These are phyloP conservation scores for Ashinkailepas kermadecensis DNA, from an alignment of 2,888 invertebrate species.

Conservation along the genomic window DNA sequence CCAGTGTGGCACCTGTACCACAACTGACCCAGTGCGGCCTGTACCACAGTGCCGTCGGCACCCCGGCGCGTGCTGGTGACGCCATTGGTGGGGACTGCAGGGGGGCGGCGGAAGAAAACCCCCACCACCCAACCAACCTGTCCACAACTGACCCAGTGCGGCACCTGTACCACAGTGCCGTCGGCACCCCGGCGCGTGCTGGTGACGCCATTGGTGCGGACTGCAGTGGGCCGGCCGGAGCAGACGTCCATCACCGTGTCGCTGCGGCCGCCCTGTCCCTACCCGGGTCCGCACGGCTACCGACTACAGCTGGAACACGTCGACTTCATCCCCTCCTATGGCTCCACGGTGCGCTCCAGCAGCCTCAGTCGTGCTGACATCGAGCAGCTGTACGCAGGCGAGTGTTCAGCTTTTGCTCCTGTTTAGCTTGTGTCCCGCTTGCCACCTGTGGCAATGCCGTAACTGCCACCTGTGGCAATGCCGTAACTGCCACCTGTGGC, in stretches of 20 bases:
- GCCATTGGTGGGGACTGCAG: neutral
- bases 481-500: no score
- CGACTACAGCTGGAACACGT: neutral
- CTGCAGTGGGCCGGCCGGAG: neutral
- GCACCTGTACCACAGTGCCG: neutral
- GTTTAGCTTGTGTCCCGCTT: no score
- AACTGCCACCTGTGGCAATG: no score
- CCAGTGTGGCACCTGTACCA: no score
- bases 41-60: neutral
- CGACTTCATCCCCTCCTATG: neutral
- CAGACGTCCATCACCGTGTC: neutral
- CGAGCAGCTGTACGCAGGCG: neutral
- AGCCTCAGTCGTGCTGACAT: neutral
- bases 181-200: neutral
- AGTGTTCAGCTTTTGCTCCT: neutral
- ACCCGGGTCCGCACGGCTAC: slow-evolving; percentile 1
- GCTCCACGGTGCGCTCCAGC: neutral
- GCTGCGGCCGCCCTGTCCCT: neutral
- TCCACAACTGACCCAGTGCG: no score
- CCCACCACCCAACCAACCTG: no score
- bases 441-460: no score
- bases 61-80: neutral
- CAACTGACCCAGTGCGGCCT: no score
- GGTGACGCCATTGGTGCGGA: neutral
- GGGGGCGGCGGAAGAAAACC: neutral